Evolutionary conservation across 2,113 vertebrate species (phyloP).

Genomic region (Mustela nigripes): DNA sequence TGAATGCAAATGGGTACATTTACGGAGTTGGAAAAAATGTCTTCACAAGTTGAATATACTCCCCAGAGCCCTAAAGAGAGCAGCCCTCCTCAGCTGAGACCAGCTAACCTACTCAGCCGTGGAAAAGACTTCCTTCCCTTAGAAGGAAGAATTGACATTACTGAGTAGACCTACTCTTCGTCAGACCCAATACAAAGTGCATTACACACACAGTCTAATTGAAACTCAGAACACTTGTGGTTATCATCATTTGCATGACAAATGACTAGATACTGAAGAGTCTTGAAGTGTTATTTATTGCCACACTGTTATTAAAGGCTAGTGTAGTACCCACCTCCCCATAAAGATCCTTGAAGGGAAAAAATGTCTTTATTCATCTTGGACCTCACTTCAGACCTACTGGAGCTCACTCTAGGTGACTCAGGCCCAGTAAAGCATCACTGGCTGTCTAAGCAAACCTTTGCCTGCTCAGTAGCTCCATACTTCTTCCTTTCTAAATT

Average conservation of each 20-base stretch:
- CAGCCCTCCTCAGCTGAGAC: background rate
- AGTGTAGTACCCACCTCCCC: background rate
- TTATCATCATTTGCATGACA: background rate
- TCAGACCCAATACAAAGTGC: background rate
- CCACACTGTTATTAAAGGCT: background rate
- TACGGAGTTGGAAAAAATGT: background rate
- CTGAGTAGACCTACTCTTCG: background rate
- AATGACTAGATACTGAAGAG: background rate
- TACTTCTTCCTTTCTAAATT: background rate
- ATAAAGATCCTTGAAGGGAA: background rate
- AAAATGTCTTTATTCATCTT: background rate
- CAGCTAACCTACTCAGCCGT: background rate
- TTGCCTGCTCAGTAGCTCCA: background rate
- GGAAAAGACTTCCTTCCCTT: background rate
- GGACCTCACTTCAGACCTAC: background rate
- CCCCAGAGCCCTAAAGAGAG: background rate
- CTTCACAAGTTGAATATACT: background rate
- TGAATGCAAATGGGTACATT: slow-evolving; percentile 40
- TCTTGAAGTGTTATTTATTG: background rate
- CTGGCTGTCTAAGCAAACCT: background rate
- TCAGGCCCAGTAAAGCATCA: background rate
- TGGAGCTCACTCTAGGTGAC: background rate
- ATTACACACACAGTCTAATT: background rate
- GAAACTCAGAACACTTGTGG: background rate
- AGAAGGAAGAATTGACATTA: background rate